Evolutionary conservation across 2,888 invertebrate genomes (phyloP), one percentile per base, ranked within the genome.

Genomic region (Napeogenes sylphis): DNA sequence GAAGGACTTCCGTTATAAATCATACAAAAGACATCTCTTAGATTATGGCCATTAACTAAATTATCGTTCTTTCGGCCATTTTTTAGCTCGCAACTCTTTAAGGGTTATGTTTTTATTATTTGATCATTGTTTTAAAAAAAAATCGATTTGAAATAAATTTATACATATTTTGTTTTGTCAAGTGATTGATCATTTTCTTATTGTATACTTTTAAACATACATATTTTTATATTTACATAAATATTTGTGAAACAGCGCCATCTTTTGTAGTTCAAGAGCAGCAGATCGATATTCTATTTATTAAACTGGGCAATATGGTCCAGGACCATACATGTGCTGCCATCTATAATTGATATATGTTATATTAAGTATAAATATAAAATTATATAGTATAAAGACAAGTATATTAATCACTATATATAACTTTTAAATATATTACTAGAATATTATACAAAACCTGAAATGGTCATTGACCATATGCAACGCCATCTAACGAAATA

Each of bases 401-500:
- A 21, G 21, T 21, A 21, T 21, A 21, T 21, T 21, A 21, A 21
- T 21, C 1, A 21, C 21, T 21, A 21, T 21, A 21, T 21, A 21
- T 21, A 21, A 21, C 21, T 21, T 21, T 21, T 21, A 21, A 21
- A 21, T 21, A 21, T 21, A 21, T 21, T 21, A 1, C 21, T 21
- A 21, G 21, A 21, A 21, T 21, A 21, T 21, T 35, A 35, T 38
- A 21, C 32, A 13, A 59, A 55, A 51, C 12, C 4, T n/a, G 46
- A 59, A 64, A 68, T 72, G 75, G 72, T 71, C 71, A 14, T 55
- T 54, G 73, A 75, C 72, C 77, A 75, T 77, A 66, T 53, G 10
- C 57, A 68, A 58, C 66, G 80, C 71, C 83, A 77, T 79, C 85
- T 85, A 55, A 56, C 47, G 4, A 13, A 8, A 33, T 4, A 55